Evolutionary conservation across 2,797 vertebrate genomes (phyloP), one percentile per base, ranked within the genome.

Genomic region (Hemibagrus guttatus): DNA sequence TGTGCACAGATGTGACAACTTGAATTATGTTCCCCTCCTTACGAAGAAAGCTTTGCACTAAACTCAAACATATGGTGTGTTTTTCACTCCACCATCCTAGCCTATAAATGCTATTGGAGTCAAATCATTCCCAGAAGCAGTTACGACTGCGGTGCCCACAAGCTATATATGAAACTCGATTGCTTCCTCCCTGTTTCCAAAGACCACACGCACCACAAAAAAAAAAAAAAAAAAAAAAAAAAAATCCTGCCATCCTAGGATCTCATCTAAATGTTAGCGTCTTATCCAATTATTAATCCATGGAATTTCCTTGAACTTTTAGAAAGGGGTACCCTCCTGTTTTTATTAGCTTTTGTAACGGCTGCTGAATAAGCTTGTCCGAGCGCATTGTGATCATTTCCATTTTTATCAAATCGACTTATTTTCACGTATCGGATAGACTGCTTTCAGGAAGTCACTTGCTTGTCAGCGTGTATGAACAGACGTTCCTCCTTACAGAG

Each of bases 1-100:
- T 93, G 93, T 76, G 89, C 97, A 95, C 96, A 97, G 95, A 97
- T 97, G 97, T 97, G 97, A 98, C 97, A 97, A 95, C 95, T 95
- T 97, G 95, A 98, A 97, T 97, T 96, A 97, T 97, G 97, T 95
- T 94, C 94, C 92, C 93, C 94, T 96, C 56, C 86, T 88, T 76
- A 95, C 96, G 95, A 94, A 96, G 94, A 94, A 97, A 96, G 96
- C 96, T 97, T 97, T 96, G 94, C 95, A 95, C 94, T 95, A 96
- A 96, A 96, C 95, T 95, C 93, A 95, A 97, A 96, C 96, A 97
- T 97, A 96, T 96, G 95, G 96, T 91, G 94, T 95, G 95, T 96
- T 88, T 88, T 79, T 69, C 94, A 93, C 90, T 91, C 92, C 95
- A 95, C 95, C 93, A 95, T 96, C 94, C 95, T 93, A 92, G 94